Evolutionary conservation across 2,888 invertebrate species (phyloP), one percentile per base, ranked within the genome.

Genomic region (Asteroscopus sphinx): DNA sequence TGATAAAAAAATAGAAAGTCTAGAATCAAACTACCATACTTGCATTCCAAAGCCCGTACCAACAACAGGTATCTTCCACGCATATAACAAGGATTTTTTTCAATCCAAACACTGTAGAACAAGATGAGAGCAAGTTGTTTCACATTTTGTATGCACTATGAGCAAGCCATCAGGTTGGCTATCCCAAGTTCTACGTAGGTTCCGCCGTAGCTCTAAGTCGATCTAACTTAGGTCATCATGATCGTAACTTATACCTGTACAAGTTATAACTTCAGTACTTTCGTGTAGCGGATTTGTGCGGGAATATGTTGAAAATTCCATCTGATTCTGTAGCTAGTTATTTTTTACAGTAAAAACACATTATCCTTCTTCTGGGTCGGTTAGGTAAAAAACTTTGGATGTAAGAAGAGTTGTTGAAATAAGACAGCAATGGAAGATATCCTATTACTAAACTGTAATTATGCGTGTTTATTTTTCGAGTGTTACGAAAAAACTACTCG

Each of bases 191-290:
- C 40, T 41, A 26, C 58, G 33, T 52, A 37, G 46, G 44, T 56
- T 47, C 64, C 48, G 51, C 32, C 56, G 57, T 36, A 51, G 60
- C 42, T 47, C 61, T 79, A 72, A 80, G 79, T 80, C 72, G 60
- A 79, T 79, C 71, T 74, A 80, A 79, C 68, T 80, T 79, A 56
- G 71, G 57, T 70, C 76, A 68, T 80, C 73, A 68, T 62, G 55
- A 69, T 54, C 55, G 60, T 55, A 74, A 56, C 74, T 74, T 63
- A n/a, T n/a, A 76, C 72, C 69, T 73, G 55, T 49, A 16, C 39
- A 48, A 74, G 68, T 58, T 63, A 69, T 66, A 63, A 59, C 67
- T 59, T 52, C 49, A n/a, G 37, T 46, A 51, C 47, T 58, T 63
- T 53, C 40, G 37, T 36, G 39, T 45, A 41, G 36, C 16, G 16